Percentiles rank a stretch among this genome's conserved stretches.
Evolutionary conservation across 2,113 vertebrate species (phyloP).

Genomic region (Dromas ardeola): DNA sequence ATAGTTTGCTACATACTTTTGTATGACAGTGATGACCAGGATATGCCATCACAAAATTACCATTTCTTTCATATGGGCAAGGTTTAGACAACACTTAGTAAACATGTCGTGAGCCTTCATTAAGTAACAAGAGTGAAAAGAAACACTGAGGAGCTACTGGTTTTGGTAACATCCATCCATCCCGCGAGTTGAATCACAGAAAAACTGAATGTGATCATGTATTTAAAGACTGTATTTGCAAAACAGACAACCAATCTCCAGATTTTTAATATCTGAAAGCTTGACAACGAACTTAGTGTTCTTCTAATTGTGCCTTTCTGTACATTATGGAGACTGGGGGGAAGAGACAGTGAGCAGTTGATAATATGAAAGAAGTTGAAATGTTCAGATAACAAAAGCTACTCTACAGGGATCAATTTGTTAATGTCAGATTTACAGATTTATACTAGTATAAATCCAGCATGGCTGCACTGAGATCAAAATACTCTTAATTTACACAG

Average conservation of each 20-base stretch:
- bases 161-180: not conserved
- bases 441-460: slow-evolving; percentile 10
- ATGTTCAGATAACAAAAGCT: slow-evolving; percentile 11
- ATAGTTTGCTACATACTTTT: not conserved
- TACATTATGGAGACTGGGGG: not conserved
- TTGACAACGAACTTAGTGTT: not conserved
- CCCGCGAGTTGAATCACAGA: not conserved
- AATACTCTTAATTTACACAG: slow-evolving; percentile 32
- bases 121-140: not conserved
- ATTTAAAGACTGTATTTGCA: not conserved
- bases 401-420: slow-evolving; percentile 27
- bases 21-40: not conserved
- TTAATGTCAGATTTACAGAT: slow-evolving; percentile 31
- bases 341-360: not conserved
- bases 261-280: not conserved
- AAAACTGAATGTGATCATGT: not conserved
- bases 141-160: not conserved
- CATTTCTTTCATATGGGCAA: not conserved
- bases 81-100: not conserved
- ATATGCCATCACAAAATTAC: not conserved
- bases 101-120: not conserved
- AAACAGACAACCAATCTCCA: not conserved
- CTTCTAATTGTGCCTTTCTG: not conserved
- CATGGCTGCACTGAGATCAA: slow-evolving; percentile 23
- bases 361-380: slow-evolving; percentile 10